These are phyloP conservation scores for Oxyura jamaicensis DNA, from an alignment of 2,113 vertebrate species.

Conservation along the genomic window DNA sequence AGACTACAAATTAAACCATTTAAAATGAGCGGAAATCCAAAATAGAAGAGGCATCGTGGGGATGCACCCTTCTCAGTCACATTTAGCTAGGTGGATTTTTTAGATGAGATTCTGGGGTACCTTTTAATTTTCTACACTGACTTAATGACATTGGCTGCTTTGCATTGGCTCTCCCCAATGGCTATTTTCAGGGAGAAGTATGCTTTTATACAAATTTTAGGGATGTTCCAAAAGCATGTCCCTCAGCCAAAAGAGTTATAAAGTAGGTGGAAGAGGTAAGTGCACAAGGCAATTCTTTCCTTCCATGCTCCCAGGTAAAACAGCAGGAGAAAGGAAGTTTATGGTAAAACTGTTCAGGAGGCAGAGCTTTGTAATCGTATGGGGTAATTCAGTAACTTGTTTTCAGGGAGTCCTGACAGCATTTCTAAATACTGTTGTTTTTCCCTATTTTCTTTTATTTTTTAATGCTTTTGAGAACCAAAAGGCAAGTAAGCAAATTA, in stretches of 20 bases:
- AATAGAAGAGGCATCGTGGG: rapidly evolving
- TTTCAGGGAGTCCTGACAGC: not conserved
- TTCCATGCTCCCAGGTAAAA: not conserved
- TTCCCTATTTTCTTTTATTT: rapidly evolving
- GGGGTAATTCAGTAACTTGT: not conserved
- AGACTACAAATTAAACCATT: not conserved
- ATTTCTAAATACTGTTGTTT: not conserved
- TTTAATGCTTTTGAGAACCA: not conserved
- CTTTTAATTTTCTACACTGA: rapidly evolving
- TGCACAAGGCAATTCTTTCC: not conserved
- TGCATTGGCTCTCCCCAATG: rapidly evolving
- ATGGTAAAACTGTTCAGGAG: not conserved
- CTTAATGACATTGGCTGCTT: rapidly evolving
- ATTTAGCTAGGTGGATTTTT: not conserved
- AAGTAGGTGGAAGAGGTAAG: not conserved
- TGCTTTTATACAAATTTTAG: not conserved
- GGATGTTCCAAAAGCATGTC: not conserved
- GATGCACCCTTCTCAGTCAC: rapidly evolving
- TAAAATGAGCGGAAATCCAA: not conserved
- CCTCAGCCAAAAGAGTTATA: not conserved
- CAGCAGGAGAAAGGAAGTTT: not conserved
- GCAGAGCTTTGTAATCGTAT: no score
- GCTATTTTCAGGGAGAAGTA: not conserved
- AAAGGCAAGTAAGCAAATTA: not conserved
- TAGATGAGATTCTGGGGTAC: rapidly evolving